Base-by-base conservation (phyloP, 1,140 invertebrate genomes). In the Orius insidiosus region DNA sequence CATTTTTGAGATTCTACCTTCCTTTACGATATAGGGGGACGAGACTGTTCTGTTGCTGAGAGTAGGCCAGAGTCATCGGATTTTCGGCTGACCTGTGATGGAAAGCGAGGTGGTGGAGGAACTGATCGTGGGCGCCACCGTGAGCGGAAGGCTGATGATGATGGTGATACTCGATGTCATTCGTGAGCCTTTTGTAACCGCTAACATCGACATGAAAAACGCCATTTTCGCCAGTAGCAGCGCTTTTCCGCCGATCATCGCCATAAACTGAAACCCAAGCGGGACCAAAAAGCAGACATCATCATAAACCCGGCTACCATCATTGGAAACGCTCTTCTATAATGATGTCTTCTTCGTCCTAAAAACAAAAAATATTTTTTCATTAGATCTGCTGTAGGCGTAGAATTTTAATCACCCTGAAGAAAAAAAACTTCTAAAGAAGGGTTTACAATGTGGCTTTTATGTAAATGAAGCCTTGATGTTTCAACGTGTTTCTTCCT, bases 211-310 rank as follows among this genome's bases (percentile, higher is more conserved):
- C 40, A 58, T 46, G 18, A 59, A 49, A 10, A 60, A 53, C 9
- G 59, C 57, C 44, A 60, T 50, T 46, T 59, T 59, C 37, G 54
- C 55, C 9, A 60, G 47, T 15, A 60, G 38, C 6, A 60, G 52
- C 5, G 59, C 58, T 46, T 59, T 60, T 7, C 58, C 58, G 7
- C 58, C 58, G 13, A 60, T 40, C 45, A 59, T 54, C 1, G 58
- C 57, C 57, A 60, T 56, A 46, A 60, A 60, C 53, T 59, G 58
- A 52, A 60, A 60, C 2, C 59, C 59, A 16, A 60, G 43, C 0
- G 59, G 59, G 5, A 60, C 55, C 0, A 59, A 46, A 10, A 60
- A 51, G 56, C 51, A 9, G 54, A 49, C 51, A 59, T 52, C 30
- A 56, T 52, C 56, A 60, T 59, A 51, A 58, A 59, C 9, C 51